Evolutionary conservation across 2,888 invertebrate genomes (phyloP).

Genomic region (Noctua janthina): DNA sequence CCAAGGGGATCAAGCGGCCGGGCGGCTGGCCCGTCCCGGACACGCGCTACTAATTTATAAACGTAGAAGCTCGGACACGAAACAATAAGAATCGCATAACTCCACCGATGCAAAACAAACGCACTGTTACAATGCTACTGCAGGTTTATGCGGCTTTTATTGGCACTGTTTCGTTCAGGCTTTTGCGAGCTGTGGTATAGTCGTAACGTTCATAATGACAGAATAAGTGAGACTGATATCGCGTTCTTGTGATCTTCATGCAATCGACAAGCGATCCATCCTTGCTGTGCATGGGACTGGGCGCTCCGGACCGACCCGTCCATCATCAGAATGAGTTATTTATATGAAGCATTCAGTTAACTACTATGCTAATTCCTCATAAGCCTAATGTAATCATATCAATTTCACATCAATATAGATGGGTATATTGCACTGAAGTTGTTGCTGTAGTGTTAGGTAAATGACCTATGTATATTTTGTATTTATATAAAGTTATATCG

Average conservation of each 20-base stretch:
- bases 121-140: slow-evolving; percentile 42
- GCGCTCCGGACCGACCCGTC: slow-evolving; percentile 60
- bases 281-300: slow-evolving; percentile 56
- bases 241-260: slow-evolving; percentile 84
- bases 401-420: slow-evolving; percentile 88
- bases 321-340: slow-evolving; percentile 74
- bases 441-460: slow-evolving; percentile 85
- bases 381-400: slow-evolving; percentile 83
- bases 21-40: slow-evolving; percentile 83
- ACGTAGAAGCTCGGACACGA: slow-evolving; percentile 73
- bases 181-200: slow-evolving; percentile 83
- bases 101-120: slow-evolving; percentile 46
- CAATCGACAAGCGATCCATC: slow-evolving; percentile 73
- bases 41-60: slow-evolving; percentile 78
- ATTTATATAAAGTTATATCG: slow-evolving; percentile 89
- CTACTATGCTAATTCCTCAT: slow-evolving; percentile 85
- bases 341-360: slow-evolving; percentile 85
- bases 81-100: slow-evolving; percentile 76
- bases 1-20: slow-evolving; percentile 73
- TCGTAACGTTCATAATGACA: slow-evolving; percentile 88
- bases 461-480: slow-evolving; percentile 89
- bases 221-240: slow-evolving; percentile 90
- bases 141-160: slow-evolving; percentile 75
- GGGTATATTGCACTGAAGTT: slow-evolving; percentile 89
- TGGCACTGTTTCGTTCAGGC: slow-evolving; percentile 72